These are phyloP conservation scores for Marronus borbonicus DNA, from an alignment of 2,888 invertebrate species.

Conservation along the genomic window DNA sequence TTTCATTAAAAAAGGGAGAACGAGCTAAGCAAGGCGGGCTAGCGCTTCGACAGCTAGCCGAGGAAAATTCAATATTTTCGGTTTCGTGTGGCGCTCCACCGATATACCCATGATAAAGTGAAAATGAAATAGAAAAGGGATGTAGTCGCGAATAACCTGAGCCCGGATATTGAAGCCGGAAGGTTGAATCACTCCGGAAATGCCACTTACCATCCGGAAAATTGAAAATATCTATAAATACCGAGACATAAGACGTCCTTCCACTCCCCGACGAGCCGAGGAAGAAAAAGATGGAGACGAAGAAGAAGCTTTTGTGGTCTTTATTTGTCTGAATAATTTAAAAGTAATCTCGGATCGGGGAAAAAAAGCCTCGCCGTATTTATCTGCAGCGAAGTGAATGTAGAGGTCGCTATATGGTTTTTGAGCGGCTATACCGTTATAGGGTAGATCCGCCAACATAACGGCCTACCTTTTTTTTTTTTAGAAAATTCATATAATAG, in stretches of 20 bases:
- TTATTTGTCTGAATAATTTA: conserved; percentile 42
- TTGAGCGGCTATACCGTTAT: background rate
- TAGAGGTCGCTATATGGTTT: conserved; percentile 11
- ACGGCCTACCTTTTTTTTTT: background rate
- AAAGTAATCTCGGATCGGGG: conserved; percentile 34
- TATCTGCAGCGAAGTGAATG: conserved; percentile 24
- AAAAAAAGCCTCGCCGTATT: conserved; percentile 15
- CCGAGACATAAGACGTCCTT: conserved; percentile 44
- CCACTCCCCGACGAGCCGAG: background rate
- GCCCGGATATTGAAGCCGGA: conserved; percentile 62
- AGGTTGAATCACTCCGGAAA: conserved; percentile 59
- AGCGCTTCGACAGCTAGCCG: conserved; percentile 15
- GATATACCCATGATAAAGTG: conserved; percentile 59
- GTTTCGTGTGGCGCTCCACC: conserved; percentile 17
- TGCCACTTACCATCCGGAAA: conserved; percentile 61
- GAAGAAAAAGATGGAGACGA: conserved; percentile 12
- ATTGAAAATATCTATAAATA: conserved; percentile 63
- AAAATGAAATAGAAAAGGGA: conserved; percentile 56
- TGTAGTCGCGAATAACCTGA: conserved; percentile 53
- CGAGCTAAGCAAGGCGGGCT: background rate
- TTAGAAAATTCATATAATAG: too few species aligned
- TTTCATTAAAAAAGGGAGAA: conserved; percentile 27
- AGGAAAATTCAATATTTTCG: conserved; percentile 48
- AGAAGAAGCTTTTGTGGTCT: conserved; percentile 19
- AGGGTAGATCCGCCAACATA: background rate